These are phyloP conservation scores for Siniperca scherzeri DNA, from an alignment of 2,797 vertebrate genomes.

Conservation along the genomic window DNA sequence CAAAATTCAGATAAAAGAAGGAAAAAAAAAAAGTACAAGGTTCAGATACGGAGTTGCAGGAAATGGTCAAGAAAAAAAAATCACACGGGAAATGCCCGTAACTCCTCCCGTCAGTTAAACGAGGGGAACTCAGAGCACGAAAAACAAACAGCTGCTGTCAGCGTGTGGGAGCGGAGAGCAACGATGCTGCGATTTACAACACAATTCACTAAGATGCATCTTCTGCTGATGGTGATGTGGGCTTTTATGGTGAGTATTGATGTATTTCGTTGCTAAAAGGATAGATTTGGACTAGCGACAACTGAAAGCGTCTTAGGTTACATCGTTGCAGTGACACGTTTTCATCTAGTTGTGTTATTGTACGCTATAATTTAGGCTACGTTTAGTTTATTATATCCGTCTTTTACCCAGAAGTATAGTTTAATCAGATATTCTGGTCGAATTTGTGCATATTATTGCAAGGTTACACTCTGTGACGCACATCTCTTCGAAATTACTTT, in stretches of 20 bases:
- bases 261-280: neutral
- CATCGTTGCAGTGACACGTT: neutral
- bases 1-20: neutral
- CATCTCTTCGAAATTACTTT: constrained; percentile 31
- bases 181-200: too few species aligned
- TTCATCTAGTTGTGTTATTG: neutral
- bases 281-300: neutral
- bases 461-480: neutral
- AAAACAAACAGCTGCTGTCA: too few species aligned
- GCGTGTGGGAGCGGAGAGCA: neutral
- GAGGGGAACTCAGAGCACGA: neutral
- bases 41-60: neutral
- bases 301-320: neutral
- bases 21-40: neutral
- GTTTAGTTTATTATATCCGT: accelerated
- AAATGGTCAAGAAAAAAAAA: neutral
- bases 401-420: accelerated
- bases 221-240: accelerated
- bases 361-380: accelerated
- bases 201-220: neutral
- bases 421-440: neutral
- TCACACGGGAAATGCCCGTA: neutral
- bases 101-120: neutral
- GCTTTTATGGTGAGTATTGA: constrained; percentile 25
- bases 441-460: neutral